A percentile compares a stretch with the other conserved stretches of the same genome.
Conservation (phyloP, 2,888 invertebrate genomes). For the Scaptomyza parva region DNA sequence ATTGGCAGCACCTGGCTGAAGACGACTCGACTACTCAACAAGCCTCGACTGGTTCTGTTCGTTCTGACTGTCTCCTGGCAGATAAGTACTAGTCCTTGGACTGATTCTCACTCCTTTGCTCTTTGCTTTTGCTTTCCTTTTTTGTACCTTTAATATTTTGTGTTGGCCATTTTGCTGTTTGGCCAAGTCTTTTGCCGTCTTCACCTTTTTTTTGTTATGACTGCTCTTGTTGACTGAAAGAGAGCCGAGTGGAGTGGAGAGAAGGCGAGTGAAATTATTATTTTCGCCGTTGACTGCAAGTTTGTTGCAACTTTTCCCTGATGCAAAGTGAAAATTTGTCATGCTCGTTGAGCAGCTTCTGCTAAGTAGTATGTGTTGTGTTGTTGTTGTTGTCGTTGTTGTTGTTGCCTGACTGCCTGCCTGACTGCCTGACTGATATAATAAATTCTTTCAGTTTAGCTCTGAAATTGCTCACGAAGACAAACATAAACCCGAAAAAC, state of each 20-base stretch:
- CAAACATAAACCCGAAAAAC: slow-evolving; percentile 42
- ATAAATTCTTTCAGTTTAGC: slow-evolving; percentile 78
- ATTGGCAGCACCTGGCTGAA: slow-evolving; percentile 75
- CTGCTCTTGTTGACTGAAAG: slow-evolving; percentile 48
- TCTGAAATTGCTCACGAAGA: slow-evolving; percentile 63
- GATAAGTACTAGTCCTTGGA: slow-evolving; percentile 69
- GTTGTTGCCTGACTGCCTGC: slow-evolving; percentile 17
- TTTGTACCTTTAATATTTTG: too few relatives aligned
- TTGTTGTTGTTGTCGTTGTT: slow-evolving; percentile 21
- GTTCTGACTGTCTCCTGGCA: slow-evolving; percentile 52
- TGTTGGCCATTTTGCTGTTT: slow-evolving; percentile 28
- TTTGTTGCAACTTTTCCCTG: slow-evolving; percentile 74
- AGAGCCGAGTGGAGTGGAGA: slow-evolving; percentile 20
- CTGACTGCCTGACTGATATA: slow-evolving; percentile 60
- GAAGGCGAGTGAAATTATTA: slow-evolving; percentile 58
- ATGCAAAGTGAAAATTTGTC: slow-evolving; percentile 79
- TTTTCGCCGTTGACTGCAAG: slow-evolving; percentile 73
- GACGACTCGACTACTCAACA: slow-evolving; percentile 54
- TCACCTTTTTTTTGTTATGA: slow-evolving; percentile 25
- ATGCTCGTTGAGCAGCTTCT: slow-evolving; percentile 71
- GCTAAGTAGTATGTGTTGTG: slow-evolving; percentile 52
- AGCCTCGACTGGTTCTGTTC: too few relatives aligned
- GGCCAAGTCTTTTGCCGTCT: slow-evolving; percentile 24
- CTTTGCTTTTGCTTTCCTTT: neutral
- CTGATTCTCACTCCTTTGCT: slow-evolving; percentile 13